Conservation (phyloP, 2,113 vertebrate species). For the Fulmarus glacialis region DNA sequence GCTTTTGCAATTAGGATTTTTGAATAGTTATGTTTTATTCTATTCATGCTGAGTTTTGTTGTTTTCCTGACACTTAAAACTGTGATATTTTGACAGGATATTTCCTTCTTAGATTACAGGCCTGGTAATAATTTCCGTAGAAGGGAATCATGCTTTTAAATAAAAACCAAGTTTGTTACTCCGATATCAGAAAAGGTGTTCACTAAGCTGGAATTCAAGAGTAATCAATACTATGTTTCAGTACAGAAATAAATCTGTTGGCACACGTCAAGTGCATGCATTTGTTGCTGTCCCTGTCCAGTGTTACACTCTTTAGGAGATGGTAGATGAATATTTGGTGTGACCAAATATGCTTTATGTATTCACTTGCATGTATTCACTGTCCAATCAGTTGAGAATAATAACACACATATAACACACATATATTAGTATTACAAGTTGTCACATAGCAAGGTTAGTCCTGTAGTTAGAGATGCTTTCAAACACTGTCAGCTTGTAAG, state of each 20-base stretch:
- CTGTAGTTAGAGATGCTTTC: not conserved
- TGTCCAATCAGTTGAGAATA: not conserved
- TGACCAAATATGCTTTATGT: not conserved
- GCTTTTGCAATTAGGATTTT: not conserved
- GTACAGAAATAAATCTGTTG: not conserved
- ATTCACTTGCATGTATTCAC: not conserved
- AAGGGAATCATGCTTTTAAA: not conserved
- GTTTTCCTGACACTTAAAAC: not conserved
- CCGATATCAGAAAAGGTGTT: not conserved
- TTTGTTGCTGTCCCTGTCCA: not conserved
- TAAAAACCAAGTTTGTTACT: not conserved
- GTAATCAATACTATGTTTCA: not conserved
- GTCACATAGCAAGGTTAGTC: accelerated
- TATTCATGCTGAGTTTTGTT: not conserved
- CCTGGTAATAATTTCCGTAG: not conserved
- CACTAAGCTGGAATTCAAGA: not conserved
- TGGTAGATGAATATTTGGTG: not conserved
- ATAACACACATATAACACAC: not conserved
- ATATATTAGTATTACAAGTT: not conserved
- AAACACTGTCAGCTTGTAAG: not conserved
- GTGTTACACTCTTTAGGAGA: not conserved
- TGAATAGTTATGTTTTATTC: not conserved
- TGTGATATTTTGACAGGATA: not conserved
- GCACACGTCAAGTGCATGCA: not conserved
- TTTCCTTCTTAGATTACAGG: not conserved